phyloP scores from a whole-genome alignment of 2,113 vertebrate species.

The Silurus glanis region DNA sequence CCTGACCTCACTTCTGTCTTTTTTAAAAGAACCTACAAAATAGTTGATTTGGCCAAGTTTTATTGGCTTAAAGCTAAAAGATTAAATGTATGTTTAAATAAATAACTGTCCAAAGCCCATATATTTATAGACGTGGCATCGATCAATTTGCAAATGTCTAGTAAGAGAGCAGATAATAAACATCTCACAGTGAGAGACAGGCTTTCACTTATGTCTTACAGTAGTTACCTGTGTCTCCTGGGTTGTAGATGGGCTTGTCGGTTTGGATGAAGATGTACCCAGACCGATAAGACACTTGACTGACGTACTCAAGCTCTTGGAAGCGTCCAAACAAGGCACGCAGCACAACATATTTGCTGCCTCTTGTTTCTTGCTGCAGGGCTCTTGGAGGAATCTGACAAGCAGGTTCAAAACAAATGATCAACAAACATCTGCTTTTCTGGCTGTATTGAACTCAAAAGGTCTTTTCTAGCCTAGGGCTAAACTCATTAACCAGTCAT shows the following conservation, averaged over 20 bases:
- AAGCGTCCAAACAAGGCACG: slow-evolving; percentile 51
- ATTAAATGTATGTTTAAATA: too few species aligned
- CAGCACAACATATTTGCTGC: slow-evolving; percentile 62
- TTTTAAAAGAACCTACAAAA: too few species aligned
- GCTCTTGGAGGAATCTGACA: slow-evolving; percentile 60
- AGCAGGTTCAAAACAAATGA: background rate
- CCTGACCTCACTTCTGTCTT: too few species aligned
- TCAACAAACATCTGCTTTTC: background rate
- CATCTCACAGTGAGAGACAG: too few species aligned
- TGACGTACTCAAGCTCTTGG: slow-evolving; percentile 4
- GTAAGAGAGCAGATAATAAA: too few species aligned
- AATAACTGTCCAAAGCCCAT: background rate
- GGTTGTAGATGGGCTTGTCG: slow-evolving; percentile 74
- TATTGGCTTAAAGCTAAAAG: background rate
- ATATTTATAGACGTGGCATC: background rate
- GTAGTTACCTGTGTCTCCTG: slow-evolving; percentile 67
- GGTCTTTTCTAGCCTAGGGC: background rate
- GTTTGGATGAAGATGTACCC: slow-evolving; percentile 77
- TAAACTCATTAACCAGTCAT: background rate
- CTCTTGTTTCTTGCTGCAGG: slow-evolving; percentile 50
- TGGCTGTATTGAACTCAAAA: background rate
- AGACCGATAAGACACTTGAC: slow-evolving; percentile 67
- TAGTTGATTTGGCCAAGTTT: too few species aligned
- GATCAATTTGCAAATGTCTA: background rate
- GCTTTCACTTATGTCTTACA: background rate